Conservation (phyloP, 2,797 vertebrate species). For the Ceryle rudis region DNA sequence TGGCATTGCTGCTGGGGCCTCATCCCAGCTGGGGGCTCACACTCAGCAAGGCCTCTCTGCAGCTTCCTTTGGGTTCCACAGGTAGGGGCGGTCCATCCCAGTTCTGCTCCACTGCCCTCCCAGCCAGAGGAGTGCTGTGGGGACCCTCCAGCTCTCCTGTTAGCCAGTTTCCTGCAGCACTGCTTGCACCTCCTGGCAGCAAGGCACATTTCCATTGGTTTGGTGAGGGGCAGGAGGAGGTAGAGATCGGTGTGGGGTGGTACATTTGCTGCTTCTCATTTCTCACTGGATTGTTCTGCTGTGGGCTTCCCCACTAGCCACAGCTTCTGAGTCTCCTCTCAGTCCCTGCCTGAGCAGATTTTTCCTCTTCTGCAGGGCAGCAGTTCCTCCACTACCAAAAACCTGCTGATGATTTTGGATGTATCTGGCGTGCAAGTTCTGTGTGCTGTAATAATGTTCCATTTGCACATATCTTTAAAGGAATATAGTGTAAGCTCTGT, state of each 20-base stretch:
- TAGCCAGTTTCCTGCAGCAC: accelerated
- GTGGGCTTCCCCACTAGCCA: accelerated
- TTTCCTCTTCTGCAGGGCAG: not conserved
- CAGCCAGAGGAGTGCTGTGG: accelerated
- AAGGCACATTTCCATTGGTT: accelerated
- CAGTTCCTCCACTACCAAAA: not conserved
- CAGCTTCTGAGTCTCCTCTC: not conserved
- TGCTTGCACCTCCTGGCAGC: not conserved
- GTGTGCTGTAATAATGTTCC: not conserved
- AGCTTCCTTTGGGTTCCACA: not conserved
- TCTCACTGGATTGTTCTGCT: not conserved
- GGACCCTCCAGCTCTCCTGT: not conserved
- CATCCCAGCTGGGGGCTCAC: accelerated
- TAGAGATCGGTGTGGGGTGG: not conserved
- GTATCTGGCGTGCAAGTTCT: not conserved
- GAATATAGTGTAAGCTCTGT: not conserved
- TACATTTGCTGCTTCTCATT: not conserved
- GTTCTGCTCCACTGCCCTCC: not conserved
- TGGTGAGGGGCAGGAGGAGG: no score
- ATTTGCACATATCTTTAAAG: not conserved
- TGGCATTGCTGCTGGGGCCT: not conserved
- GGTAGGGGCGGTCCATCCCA: accelerated
- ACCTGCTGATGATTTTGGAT: not conserved
- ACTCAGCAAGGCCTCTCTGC: not conserved
- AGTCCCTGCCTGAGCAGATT: not conserved